phyloP scores from a whole-genome alignment of 2,888 invertebrate species.

The Drosophila vallismaia region DNA sequence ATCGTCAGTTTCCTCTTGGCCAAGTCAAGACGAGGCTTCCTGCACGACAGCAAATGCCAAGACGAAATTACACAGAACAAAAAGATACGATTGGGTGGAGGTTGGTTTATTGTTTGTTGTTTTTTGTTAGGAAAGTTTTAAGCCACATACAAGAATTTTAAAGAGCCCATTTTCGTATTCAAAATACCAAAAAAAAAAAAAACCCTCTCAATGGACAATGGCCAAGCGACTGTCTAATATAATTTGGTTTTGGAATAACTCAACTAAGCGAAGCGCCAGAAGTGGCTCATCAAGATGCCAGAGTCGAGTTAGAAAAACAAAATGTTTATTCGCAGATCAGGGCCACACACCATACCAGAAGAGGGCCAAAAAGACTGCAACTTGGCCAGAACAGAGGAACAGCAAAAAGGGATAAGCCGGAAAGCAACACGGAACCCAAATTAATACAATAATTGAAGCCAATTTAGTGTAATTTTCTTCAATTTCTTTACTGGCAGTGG shows the following conservation, averaged over 20 bases:
- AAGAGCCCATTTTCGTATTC: background rate
- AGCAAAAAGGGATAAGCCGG: constrained; percentile 80
- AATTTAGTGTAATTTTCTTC: constrained; percentile 83
- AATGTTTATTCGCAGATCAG: constrained; percentile 62
- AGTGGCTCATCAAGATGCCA: constrained; percentile 72
- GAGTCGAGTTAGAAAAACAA: constrained; percentile 71
- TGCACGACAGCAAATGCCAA: constrained; percentile 56
- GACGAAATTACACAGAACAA: constrained; percentile 14
- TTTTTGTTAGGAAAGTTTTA: background rate
- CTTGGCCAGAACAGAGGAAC: constrained; percentile 20
- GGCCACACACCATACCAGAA: constrained; percentile 19
- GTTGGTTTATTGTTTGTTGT: background rate
- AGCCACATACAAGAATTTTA: background rate
- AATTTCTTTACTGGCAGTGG: constrained; percentile 64
- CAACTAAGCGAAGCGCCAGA: constrained; percentile 58
- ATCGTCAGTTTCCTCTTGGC: constrained; percentile 74
- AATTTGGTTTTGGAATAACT: constrained; percentile 76
- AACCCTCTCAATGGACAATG: constrained; percentile 37
- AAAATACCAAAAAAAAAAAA: constrained; percentile 1
- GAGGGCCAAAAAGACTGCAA: constrained; percentile 31
- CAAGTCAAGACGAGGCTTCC: constrained; percentile 71
- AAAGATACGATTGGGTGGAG: constrained; percentile 5
- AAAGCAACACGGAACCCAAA: constrained; percentile 83
- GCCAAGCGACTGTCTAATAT: constrained; percentile 63
- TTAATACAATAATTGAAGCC: constrained; percentile 84